A percentile compares a stretch with the other conserved stretches of the same genome.
These are phyloP conservation scores for Drosophila lutescens DNA, from an alignment of 2,888 invertebrate genomes.

Conservation along the genomic window DNA sequence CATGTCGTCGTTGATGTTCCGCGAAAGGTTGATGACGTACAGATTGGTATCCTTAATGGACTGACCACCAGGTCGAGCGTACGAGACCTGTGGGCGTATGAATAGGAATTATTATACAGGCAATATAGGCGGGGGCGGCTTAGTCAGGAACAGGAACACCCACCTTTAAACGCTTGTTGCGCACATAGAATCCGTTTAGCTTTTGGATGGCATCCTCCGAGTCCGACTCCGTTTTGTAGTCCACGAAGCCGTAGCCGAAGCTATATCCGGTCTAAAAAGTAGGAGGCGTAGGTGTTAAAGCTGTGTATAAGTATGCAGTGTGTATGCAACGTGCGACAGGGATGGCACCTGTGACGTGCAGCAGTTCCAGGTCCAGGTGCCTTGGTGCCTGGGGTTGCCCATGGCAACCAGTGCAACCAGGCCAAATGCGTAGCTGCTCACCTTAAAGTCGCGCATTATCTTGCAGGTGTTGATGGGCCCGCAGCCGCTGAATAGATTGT, in stretches of 20 bases:
- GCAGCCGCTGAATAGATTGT: slow-evolving; percentile 93
- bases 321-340: slow-evolving; percentile 14
- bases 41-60: slow-evolving; percentile 97
- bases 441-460: slow-evolving; percentile 95
- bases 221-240: slow-evolving; percentile 93
- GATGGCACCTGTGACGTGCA: slow-evolving; percentile 32
- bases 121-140: no score
- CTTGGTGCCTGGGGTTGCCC: neutral
- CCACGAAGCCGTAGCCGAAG: slow-evolving; percentile 98
- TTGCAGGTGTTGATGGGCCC: slow-evolving; percentile 95
- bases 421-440: slow-evolving; percentile 67
- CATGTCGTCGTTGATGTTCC: slow-evolving; percentile 92
- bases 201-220: slow-evolving; percentile 93
- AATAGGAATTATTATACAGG: no score
- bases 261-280: slow-evolving; percentile 93
- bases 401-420: neutral
- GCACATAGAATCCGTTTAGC: slow-evolving; percentile 94
- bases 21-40: slow-evolving; percentile 96
- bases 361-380: slow-evolving; percentile 2
- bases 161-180: slow-evolving; percentile 96
- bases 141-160: neutral
- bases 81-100: slow-evolving; percentile 88
- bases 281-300: neutral
- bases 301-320: no score
- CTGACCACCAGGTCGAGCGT: slow-evolving; percentile 95